Evolutionary conservation across 2,888 invertebrate species (phyloP).

Genomic region (Euphydryas editha): DNA sequence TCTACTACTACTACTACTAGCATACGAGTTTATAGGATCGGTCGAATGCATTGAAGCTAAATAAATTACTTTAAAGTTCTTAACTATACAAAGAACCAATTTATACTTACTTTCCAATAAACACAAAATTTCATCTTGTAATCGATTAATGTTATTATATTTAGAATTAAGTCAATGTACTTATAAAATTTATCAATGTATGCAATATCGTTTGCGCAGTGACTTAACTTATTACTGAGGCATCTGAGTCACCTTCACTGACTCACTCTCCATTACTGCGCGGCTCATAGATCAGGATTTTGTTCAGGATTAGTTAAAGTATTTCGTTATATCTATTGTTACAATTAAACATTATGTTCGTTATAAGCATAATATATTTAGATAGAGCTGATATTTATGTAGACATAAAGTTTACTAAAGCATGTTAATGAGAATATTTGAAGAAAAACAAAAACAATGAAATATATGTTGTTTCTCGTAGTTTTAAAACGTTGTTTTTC

Average conservation of each 20-base stretch:
- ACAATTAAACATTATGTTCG: not conserved
- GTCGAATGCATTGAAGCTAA: too few relatives aligned
- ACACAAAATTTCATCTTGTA: not conserved
- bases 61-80: too few relatives aligned
- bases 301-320: not conserved
- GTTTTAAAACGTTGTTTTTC: too few relatives aligned
- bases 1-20: too few relatives aligned
- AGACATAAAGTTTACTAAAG: too few relatives aligned
- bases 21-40: too few relatives aligned
- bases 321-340: not conserved
- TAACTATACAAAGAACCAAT: too few relatives aligned
- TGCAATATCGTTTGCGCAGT: conserved; percentile 50
- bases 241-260: conserved; percentile 47
- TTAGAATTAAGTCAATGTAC: conserved; percentile 26
- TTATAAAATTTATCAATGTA: conserved; percentile 49
- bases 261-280: conserved; percentile 5
- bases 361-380: too few relatives aligned
- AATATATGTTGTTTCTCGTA: too few relatives aligned
- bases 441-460: too few relatives aligned
- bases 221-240: conserved; percentile 50
- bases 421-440: too few relatives aligned
- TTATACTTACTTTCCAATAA: not conserved
- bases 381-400: too few relatives aligned
- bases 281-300: conserved; percentile 1
- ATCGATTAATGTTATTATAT: conserved; percentile 10